These are phyloP conservation scores for Mugil cephalus DNA, from an alignment of 2,113 vertebrate species.

Conservation along the genomic window DNA sequence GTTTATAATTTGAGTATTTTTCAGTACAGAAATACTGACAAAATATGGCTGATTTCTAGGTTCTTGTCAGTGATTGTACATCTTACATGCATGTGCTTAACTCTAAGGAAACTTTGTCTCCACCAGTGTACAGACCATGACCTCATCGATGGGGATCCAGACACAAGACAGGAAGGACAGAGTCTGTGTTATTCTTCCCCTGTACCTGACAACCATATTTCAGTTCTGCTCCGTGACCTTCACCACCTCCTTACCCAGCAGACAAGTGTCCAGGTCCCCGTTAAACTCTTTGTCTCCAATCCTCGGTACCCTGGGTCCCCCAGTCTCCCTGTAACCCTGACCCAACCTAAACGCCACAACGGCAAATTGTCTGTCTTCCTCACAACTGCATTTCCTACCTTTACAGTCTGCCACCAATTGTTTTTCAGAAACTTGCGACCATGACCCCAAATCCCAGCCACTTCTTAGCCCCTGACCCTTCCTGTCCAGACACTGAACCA, in stretches of 20 bases:
- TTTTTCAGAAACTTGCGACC: conserved; percentile 42
- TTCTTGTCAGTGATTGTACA: too few relatives aligned
- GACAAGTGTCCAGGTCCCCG: conserved; percentile 64
- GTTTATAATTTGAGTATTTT: neutral
- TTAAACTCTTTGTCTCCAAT: conserved; percentile 14
- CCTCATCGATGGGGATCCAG: conserved; percentile 83
- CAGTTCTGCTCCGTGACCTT: conserved; percentile 72
- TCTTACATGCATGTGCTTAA: too few relatives aligned
- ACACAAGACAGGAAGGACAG: conserved; percentile 83
- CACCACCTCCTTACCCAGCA: conserved; percentile 53
- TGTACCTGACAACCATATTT: conserved; percentile 86
- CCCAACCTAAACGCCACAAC: conserved; percentile 30
- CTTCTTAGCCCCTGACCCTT: conserved; percentile 61
- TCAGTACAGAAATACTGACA: neutral
- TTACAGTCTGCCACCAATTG: conserved; percentile 19
- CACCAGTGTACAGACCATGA: conserved; percentile 80
- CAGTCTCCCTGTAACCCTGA: conserved; percentile 32
- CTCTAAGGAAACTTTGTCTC: conserved; percentile 80
- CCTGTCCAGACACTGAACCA: conserved; percentile 75
- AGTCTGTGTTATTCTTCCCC: conserved; percentile 87
- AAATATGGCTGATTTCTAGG: too few relatives aligned
- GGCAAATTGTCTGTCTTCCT: conserved; percentile 46
- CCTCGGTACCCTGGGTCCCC: conserved; percentile 3
- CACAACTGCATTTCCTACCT: conserved; percentile 23
- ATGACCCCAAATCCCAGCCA: conserved; percentile 54